Conservation (phyloP, 2,797 vertebrate species). For the Acanthis flammea region DNA sequence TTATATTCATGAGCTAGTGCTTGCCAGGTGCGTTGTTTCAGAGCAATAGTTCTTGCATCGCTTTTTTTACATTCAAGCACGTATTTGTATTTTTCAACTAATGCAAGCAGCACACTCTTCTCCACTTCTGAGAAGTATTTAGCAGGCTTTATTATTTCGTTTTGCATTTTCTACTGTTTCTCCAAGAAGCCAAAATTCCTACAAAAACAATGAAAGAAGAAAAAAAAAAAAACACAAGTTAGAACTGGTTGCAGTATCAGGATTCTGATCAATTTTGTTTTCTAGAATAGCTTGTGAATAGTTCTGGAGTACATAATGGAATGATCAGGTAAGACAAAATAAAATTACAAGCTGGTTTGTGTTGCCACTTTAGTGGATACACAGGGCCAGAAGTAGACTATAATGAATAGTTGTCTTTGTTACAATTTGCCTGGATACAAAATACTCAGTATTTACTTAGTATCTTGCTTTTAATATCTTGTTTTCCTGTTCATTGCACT, state of each 20-base stretch:
- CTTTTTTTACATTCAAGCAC: conserved; percentile 82
- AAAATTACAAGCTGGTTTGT: not conserved
- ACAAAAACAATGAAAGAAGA: conserved; percentile 31
- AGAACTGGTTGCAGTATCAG: not conserved
- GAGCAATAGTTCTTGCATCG: conserved; percentile 80
- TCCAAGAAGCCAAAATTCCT: conserved; percentile 66
- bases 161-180: conserved; percentile 81
- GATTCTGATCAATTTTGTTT: not conserved
- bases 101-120: conserved; percentile 80
- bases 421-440: not conserved
- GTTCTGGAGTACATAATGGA: not conserved
- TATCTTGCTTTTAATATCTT: not conserved
- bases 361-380: not conserved
- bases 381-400: not conserved
- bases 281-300: not conserved
- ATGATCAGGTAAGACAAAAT: not conserved
- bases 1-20: conserved; percentile 80
- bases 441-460: not conserved
- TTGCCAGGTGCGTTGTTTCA: conserved; percentile 83
- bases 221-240: not conserved
- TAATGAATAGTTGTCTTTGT: not conserved
- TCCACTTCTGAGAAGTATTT: conserved; percentile 85
- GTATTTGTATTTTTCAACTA: conserved; percentile 81
- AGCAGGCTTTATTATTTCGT: conserved; percentile 84
- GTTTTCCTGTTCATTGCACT: not conserved